Evolutionary conservation across 2,113 vertebrate genomes (phyloP).

Genomic region (Cyphomyrus plagiostoma): DNA sequence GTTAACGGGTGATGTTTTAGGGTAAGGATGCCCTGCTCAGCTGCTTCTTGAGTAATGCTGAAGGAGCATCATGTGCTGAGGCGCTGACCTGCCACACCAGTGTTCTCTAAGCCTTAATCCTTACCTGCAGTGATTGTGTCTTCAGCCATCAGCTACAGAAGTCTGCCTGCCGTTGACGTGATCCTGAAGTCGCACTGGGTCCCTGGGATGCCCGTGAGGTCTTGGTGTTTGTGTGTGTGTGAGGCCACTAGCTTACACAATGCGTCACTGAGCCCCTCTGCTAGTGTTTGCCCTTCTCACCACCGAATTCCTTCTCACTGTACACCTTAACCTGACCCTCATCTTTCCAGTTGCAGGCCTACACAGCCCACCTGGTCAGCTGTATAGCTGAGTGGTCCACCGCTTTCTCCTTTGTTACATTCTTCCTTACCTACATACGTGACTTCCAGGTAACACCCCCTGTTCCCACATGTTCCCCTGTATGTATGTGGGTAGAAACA

Average conservation of each 20-base stretch:
- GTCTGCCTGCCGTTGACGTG: conserved; percentile 60
- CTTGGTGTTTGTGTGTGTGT: conserved; percentile 28
- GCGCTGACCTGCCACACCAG: background rate
- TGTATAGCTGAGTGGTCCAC: conserved; percentile 82
- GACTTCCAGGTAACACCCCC: conserved; percentile 79
- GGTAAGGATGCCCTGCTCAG: background rate
- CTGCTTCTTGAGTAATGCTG: background rate
- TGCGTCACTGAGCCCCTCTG: background rate
- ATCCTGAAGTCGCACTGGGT: conserved; percentile 78
- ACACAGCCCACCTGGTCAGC: conserved; percentile 72
- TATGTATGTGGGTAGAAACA: background rate
- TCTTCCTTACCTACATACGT: conserved; percentile 88
- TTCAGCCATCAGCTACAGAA: conserved; percentile 72
- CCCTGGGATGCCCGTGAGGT: conserved; percentile 68
- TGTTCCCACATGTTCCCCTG: background rate
- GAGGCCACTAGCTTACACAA: background rate
- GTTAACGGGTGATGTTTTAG: background rate
- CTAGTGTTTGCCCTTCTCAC: background rate
- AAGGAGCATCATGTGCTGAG: background rate
- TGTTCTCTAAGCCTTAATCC: conserved; percentile 53
- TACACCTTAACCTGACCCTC: background rate
- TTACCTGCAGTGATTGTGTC: conserved; percentile 75
- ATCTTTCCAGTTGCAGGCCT: conserved; percentile 61
- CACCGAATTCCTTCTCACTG: background rate
- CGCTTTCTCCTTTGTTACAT: conserved; percentile 84